Conservation (phyloP, 2,113 vertebrate genomes). For the Struthidea cinerea region DNA sequence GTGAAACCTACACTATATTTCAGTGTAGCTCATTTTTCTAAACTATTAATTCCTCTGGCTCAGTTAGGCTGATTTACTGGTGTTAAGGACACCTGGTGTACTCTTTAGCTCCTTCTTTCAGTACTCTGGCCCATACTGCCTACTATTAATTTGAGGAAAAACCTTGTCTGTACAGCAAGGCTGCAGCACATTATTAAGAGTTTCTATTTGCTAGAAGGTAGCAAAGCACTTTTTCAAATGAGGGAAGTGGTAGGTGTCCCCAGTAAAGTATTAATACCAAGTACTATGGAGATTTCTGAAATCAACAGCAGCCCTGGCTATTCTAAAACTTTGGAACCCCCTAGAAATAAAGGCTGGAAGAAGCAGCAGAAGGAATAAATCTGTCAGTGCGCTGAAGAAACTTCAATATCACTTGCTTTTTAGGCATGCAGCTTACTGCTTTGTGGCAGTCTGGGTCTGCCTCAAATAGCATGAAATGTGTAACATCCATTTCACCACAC, state of each 20-base stretch:
- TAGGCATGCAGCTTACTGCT: background rate
- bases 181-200: background rate
- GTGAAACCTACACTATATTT: background rate
- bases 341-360: background rate
- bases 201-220: background rate
- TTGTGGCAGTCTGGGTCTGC: constrained; percentile 44
- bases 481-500: constrained; percentile 31
- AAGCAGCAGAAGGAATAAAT: background rate
- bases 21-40: background rate
- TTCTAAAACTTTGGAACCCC: background rate
- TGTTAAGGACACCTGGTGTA: background rate
- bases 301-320: background rate
- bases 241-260: background rate
- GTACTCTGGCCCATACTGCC: background rate
- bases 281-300: background rate
- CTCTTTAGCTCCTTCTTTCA: background rate
- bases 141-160: background rate
- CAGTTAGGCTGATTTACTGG: background rate
- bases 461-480: constrained; percentile 35
- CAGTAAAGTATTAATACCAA: background rate
- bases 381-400: background rate
- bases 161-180: background rate
- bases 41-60: background rate
- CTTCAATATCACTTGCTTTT: background rate
- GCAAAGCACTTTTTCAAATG: background rate